Conservation (phyloP, 2,888 invertebrate genomes). For the Lydus trimaculatus region DNA sequence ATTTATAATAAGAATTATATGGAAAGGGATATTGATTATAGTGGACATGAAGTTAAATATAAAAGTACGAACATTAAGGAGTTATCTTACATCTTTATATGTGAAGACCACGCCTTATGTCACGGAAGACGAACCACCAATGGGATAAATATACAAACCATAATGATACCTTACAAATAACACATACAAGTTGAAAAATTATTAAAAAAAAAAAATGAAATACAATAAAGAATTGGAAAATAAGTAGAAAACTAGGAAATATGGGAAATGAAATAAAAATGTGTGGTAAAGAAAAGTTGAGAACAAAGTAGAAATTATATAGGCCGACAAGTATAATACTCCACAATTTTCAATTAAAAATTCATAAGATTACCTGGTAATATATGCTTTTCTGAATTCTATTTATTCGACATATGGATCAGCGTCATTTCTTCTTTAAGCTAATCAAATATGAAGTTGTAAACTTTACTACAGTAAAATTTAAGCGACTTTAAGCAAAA, state of each 20-base stretch:
- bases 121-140: conserved; percentile 58
- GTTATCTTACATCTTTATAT: conserved; percentile 31
- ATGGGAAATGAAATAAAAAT: not conserved
- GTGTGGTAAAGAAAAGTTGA: not conserved
- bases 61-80: conserved; percentile 29
- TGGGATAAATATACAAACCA: conserved; percentile 39
- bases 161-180: conserved; percentile 5
- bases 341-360: not conserved
- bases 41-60: conserved; percentile 18
- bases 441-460: no score
- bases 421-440: no score
- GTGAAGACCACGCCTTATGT: conserved; percentile 51
- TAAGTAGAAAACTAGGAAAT: not conserved
- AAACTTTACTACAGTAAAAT: no score
- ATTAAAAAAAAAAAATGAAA: not conserved
- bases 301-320: conserved; percentile 4
- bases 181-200: no score
- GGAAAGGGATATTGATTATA: not conserved
- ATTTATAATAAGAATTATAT: not conserved
- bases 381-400: not conserved
- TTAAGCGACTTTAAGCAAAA: no score
- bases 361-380: not conserved
- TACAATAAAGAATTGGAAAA: not conserved
- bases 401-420: not conserved
- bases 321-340: not conserved